Conservation (phyloP, 2,113 vertebrate genomes). For the Cyphomyrus discorhynchus region DNA sequence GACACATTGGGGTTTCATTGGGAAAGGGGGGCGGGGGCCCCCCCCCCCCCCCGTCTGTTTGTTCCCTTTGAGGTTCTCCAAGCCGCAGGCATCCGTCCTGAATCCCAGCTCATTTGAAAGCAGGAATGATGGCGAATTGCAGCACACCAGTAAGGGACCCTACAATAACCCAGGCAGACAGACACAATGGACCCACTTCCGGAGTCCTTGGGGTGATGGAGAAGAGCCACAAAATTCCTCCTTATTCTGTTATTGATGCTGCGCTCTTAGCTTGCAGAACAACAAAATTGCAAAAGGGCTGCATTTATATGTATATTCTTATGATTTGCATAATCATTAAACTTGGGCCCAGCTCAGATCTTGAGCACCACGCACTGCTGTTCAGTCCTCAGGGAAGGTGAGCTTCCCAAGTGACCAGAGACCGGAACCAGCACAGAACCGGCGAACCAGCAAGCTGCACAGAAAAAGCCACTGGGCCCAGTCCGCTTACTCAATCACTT, state of each 20-base stretch:
- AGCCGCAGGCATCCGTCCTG: slow-evolving; percentile 15
- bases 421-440: background rate
- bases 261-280: background rate
- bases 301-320: background rate
- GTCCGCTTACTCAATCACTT: background rate
- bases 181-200: background rate
- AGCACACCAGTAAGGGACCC: background rate
- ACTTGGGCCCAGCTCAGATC: background rate
- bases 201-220: background rate
- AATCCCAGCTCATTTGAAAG: slow-evolving; percentile 8
- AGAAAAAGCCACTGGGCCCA: background rate
- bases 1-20: background rate
- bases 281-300: background rate
- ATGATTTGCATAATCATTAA: background rate
- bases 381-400: background rate
- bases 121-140: background rate
- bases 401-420: background rate
- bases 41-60: background rate
- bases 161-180: background rate
- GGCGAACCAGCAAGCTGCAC: background rate
- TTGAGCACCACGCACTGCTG: background rate
- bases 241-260: background rate
- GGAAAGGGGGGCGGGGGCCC: background rate
- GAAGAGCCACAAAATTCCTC: background rate
- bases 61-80: background rate